phyloP scores from a whole-genome alignment of 1,140 invertebrate genomes.

The Drosophila albomicans region DNA sequence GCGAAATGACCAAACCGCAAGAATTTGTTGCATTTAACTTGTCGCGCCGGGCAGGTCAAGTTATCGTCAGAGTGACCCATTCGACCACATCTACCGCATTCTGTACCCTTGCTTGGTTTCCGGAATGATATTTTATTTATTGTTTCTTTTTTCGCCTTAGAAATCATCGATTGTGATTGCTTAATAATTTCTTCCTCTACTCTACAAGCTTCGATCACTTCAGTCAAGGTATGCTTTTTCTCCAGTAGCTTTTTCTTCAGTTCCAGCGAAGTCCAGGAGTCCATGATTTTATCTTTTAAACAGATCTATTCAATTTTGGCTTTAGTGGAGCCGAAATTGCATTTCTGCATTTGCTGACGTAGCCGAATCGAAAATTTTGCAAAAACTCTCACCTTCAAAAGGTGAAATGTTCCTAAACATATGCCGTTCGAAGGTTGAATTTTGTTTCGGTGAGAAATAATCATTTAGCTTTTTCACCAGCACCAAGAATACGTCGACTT shows the following conservation, averaged over 20 bases:
- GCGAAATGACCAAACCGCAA: slow-evolving; percentile 35
- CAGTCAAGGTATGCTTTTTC: slow-evolving; percentile 25
- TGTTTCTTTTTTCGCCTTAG: slow-evolving; percentile 4
- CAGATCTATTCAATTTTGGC: slow-evolving; percentile 39
- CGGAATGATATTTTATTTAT: slow-evolving; percentile 31
- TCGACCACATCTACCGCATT: slow-evolving; percentile 33
- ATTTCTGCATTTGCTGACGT: slow-evolving; percentile 34
- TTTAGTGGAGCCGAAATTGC: slow-evolving; percentile 29
- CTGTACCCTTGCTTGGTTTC: slow-evolving; percentile 18
- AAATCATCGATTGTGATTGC: slow-evolving; percentile 20
- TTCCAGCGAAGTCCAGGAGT: slow-evolving; percentile 22
- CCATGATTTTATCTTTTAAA: slow-evolving; percentile 41
- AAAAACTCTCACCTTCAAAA: slow-evolving; percentile 34
- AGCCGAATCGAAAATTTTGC: slow-evolving; percentile 23
- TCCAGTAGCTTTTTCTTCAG: slow-evolving; percentile 34
- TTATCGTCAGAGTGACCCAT: slow-evolving; percentile 32
- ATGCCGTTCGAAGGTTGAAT: slow-evolving; percentile 41
- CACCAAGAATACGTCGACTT: slow-evolving; percentile 28
- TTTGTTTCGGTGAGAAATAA: slow-evolving; percentile 35
- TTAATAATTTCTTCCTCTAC: slow-evolving; percentile 39
- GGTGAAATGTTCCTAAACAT: slow-evolving; percentile 31
- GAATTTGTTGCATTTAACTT: slow-evolving; percentile 8
- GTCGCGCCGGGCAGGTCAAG: slow-evolving; percentile 14
- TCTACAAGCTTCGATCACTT: slow-evolving; percentile 33
- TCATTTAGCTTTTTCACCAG: slow-evolving; percentile 29